Percentiles rank a stretch among this genome's conserved stretches.
phyloP scores from a whole-genome alignment of 2,888 invertebrate genomes.

The Plusia festucae region DNA sequence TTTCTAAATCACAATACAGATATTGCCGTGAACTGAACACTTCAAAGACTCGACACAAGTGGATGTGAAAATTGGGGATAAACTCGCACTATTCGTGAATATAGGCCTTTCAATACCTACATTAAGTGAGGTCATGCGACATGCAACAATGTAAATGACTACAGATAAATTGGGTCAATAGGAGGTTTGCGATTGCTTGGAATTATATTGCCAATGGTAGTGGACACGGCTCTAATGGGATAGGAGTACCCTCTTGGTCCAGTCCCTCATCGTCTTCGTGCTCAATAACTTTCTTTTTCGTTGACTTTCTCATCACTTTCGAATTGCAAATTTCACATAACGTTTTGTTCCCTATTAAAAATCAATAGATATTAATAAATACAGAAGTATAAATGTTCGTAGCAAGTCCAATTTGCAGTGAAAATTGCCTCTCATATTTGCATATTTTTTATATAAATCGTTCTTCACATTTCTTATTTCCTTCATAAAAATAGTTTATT shows the following conservation, averaged over 20 bases:
- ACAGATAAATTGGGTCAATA: constrained; percentile 46
- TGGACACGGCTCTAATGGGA: constrained; percentile 51
- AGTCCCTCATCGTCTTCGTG: constrained; percentile 82
- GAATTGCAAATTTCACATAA: constrained; percentile 95
- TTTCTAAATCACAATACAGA: constrained; percentile 35
- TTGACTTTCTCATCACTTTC: constrained; percentile 92
- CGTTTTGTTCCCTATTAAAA: constrained; percentile 95
- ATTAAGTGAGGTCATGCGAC: constrained; percentile 65
- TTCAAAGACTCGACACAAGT: constrained; percentile 33
- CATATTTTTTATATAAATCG: constrained; percentile 5
- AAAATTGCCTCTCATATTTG: not conserved
- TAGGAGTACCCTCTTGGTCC: constrained; percentile 81
- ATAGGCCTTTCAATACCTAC: constrained; percentile 32
- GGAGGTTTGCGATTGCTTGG: constrained; percentile 46
- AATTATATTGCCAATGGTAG: constrained; percentile 43
- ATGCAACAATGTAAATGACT: constrained; percentile 64
- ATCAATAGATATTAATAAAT: constrained; percentile 71
- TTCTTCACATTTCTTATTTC: constrained; percentile 8
- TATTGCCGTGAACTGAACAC: constrained; percentile 29
- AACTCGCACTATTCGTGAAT: constrained; percentile 20
- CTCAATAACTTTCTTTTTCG: constrained; percentile 90
- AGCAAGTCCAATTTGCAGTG: constrained; percentile 15
- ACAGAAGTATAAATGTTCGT: constrained; percentile 25
- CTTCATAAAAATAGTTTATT: constrained; percentile 20
- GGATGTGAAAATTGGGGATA: constrained; percentile 25